phyloP scores from a whole-genome alignment of 1,140 invertebrate genomes.

The Pectinophora gossypiella region DNA sequence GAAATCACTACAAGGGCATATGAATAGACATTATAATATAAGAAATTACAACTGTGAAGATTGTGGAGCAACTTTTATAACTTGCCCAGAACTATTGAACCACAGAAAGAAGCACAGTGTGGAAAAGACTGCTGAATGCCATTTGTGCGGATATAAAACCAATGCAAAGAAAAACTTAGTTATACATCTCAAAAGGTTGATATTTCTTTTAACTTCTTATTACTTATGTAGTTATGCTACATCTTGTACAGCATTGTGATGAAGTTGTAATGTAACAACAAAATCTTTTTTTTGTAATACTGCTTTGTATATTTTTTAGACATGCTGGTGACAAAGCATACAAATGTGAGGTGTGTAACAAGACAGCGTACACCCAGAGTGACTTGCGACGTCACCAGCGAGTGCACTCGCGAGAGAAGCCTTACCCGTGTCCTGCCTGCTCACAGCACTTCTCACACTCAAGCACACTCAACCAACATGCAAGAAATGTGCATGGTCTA shows the following conservation, averaged over 20 bases:
- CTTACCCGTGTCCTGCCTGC: slow-evolving; percentile 76
- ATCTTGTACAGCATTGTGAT: not conserved
- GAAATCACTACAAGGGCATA: slow-evolving; percentile 56
- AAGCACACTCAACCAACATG: slow-evolving; percentile 67
- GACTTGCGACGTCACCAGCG: slow-evolving; percentile 66
- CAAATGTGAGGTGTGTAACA: slow-evolving; percentile 58
- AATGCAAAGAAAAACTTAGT: slow-evolving; percentile 69
- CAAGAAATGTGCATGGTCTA: slow-evolving; percentile 56
- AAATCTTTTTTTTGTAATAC: too few species aligned
- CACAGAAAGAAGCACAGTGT: slow-evolving; percentile 58
- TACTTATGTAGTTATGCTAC: not conserved
- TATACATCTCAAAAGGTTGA: slow-evolving; percentile 61
- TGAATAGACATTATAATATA: slow-evolving; percentile 67
- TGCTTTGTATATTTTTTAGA: slow-evolving; percentile 29
- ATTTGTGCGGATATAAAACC: slow-evolving; percentile 69
- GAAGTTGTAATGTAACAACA: slow-evolving; percentile 1
- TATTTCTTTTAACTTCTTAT: not conserved
- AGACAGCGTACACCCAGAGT: slow-evolving; percentile 56
- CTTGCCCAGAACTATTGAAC: slow-evolving; percentile 61
- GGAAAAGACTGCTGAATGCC: slow-evolving; percentile 58
- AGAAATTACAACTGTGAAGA: slow-evolving; percentile 69
- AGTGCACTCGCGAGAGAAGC: slow-evolving; percentile 76
- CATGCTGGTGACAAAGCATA: slow-evolving; percentile 63
- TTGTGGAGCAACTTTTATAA: slow-evolving; percentile 68
- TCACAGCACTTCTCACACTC: slow-evolving; percentile 70